These are phyloP conservation scores for Morus bassanus DNA, from an alignment of 2,797 vertebrate species.

Conservation along the genomic window DNA sequence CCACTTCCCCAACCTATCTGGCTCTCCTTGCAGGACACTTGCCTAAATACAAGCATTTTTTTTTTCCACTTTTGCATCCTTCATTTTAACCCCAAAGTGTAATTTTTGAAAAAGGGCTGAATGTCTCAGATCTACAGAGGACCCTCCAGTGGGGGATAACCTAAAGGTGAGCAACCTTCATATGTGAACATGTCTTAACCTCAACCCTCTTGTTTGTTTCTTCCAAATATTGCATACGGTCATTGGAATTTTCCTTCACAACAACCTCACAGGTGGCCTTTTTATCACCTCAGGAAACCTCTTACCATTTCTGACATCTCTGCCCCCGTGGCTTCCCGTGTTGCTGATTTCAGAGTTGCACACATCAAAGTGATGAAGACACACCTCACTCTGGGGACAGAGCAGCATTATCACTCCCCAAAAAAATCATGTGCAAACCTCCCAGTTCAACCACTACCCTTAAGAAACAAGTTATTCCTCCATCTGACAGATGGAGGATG, in stretches of 20 bases:
- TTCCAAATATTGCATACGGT: neutral
- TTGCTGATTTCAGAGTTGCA: slow-evolving; percentile 30
- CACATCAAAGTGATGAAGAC: slow-evolving; percentile 21
- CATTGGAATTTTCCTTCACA: slow-evolving; percentile 52
- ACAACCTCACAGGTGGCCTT: slow-evolving; percentile 15
- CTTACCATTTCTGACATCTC: slow-evolving; percentile 38
- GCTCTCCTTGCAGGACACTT: neutral
- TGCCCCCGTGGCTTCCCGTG: neutral
- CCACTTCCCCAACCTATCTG: neutral
- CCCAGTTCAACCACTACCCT: neutral
- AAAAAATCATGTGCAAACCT: neutral
- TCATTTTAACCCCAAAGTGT: neutral
- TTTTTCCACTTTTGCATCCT: neutral
- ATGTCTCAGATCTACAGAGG: neutral
- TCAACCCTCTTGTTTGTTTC: neutral
- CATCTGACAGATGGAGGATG: neutral
- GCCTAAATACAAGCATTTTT: neutral
- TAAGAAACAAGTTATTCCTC: slow-evolving; percentile 5
- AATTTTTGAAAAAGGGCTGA: neutral
- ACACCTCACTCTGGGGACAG: slow-evolving; percentile 29
- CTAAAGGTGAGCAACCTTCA: neutral
- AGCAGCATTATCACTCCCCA: neutral
- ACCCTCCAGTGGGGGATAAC: neutral
- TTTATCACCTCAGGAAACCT: slow-evolving; percentile 48
- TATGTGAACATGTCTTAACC: neutral